Conservation (phyloP, 2,113 vertebrate genomes). For the Syngnathoides biaculeatus region DNA sequence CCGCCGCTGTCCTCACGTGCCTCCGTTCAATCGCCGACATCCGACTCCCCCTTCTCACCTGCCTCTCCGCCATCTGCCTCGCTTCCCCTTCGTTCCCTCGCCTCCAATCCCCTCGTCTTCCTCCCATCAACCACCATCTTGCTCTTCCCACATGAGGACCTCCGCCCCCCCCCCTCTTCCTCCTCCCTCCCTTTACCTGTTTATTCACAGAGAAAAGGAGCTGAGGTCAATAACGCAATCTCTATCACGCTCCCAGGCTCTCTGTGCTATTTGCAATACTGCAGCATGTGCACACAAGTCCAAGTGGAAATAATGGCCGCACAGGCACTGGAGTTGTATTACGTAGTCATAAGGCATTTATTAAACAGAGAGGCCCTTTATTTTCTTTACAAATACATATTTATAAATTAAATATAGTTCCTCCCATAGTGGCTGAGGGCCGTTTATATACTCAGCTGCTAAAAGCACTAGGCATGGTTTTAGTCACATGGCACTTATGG, state of each 20-base stretch:
- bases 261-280: background rate
- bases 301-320: background rate
- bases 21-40: slow-evolving; percentile 12
- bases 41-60: background rate
- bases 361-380: background rate
- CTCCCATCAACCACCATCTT: slow-evolving; percentile 28
- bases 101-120: slow-evolving; percentile 22
- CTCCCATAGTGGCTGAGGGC: background rate
- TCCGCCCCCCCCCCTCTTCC: background rate
- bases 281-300: background rate
- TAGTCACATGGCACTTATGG: background rate
- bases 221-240: slow-evolving; percentile 2
- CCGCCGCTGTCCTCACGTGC: background rate
- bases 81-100: slow-evolving; percentile 5
- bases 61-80: background rate
- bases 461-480: background rate
- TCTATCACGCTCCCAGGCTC: background rate
- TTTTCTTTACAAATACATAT: background rate
- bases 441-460: background rate
- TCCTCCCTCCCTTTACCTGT: background rate
- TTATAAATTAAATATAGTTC: background rate
- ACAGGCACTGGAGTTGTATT: background rate
- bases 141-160: slow-evolving; percentile 3
- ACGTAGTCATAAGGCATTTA: background rate
- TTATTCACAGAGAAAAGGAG: slow-evolving; percentile 17